Conservation (phyloP, 2,888 invertebrate species). For the Malacosoma neustria region DNA sequence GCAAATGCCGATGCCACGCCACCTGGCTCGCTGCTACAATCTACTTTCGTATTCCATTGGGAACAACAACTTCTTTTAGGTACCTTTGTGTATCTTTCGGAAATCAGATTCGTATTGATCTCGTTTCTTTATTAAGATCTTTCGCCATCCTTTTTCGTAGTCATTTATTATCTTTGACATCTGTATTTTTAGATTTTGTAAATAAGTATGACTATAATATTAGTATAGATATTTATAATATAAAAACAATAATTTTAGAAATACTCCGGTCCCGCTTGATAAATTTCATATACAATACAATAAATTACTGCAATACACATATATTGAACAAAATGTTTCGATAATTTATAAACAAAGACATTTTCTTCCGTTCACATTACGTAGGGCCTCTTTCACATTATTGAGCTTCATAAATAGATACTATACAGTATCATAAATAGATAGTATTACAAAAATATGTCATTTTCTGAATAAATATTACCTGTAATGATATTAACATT, state of each 20-base stretch:
- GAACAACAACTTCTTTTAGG: background rate
- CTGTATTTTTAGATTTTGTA: background rate
- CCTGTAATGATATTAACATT: background rate
- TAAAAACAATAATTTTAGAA: no score
- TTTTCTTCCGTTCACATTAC: no score
- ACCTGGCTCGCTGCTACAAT: constrained; percentile 3
- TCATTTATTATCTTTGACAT: background rate
- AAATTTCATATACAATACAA: no score
- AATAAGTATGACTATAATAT: constrained; percentile 2
- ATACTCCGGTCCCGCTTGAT: no score
- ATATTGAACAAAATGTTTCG: no score
- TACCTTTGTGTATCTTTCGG: background rate
- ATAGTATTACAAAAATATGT: background rate
- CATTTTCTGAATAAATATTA: background rate
- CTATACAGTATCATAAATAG: background rate
- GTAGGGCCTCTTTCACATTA: no score
- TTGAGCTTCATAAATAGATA: no score
- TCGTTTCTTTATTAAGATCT: constrained; percentile 2
- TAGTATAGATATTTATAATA: background rate
- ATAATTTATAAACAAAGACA: no score
- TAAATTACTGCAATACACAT: no score
- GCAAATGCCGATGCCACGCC: constrained; percentile 18
- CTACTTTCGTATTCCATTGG: constrained; percentile 3
- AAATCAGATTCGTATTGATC: background rate
- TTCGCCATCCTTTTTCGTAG: constrained; percentile 1